Evolutionary conservation across 1,140 invertebrate genomes (phyloP), one percentile per base, ranked within the genome.

Genomic region (Acromyrmex heyeri): DNA sequence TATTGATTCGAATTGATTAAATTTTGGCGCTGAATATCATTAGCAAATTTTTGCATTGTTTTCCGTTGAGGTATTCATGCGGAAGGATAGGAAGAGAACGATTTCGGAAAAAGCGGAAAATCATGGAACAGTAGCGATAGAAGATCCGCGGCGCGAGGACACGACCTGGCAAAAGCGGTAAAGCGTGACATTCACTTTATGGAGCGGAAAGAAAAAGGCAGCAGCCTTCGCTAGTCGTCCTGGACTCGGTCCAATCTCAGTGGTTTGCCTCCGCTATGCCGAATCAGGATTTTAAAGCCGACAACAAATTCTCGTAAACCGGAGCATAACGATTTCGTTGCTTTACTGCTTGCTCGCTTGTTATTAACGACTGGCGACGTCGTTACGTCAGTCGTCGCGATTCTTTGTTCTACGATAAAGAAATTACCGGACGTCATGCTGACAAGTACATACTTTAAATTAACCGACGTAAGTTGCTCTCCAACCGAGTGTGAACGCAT

Each of bases 141-240:
- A 48, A 21, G 21, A 57, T n/a, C 27, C 7, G 44, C 79, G 18
- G 72, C 16, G 73, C 48, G 61, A 57, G 50, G 16, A 78, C 69
- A 30, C 30, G 73, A 38, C 59, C 50, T 75, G 57, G 59, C 57
- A 65, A 86, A 86, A 86, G 82, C 77, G 72, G 75, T 87, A 91
- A 91, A 91, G 75, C 88, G 86, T 86, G 86, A 89, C 85, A 88
- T 90, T 90, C 87, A 85, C 85, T 91, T 92, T 87, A 91, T 89
- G 87, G 79, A 76, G 87, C 86, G 89, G 89, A 92, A 91, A 87
- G 57, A 76, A 90, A 69, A 85, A 48, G 78, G 44, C 10, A 55
- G 38, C n/a, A 12, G 3, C 27, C 16, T 34, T n/a, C 14, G 21
- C 44, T 12, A 53, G 24, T 57, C 24, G 53, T 76, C 24, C 81